These are phyloP conservation scores for Plebejus anna DNA, from an alignment of 2,888 invertebrate genomes.

Conservation along the genomic window DNA sequence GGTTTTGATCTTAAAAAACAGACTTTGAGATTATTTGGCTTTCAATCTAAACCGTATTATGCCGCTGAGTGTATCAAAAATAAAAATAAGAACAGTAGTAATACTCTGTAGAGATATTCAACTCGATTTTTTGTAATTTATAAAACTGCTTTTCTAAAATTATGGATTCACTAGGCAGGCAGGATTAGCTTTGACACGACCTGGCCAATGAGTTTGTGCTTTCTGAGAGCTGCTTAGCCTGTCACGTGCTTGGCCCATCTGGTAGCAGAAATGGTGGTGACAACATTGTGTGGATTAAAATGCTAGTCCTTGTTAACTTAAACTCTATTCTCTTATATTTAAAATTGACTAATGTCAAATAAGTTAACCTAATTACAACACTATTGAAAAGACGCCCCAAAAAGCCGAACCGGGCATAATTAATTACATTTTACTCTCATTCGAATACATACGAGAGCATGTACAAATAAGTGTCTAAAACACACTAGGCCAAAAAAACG, in stretches of 20 bases:
- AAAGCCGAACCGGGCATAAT: no score
- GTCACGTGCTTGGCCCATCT: not conserved
- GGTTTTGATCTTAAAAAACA: not conserved
- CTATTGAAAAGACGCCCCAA: no score
- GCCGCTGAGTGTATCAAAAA: slow-evolving; percentile 22
- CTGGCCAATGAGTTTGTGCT: not conserved
- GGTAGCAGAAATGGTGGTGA: not conserved
- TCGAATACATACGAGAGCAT: no score
- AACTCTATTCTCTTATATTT: no score
- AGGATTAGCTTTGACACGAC: slow-evolving; percentile 6
- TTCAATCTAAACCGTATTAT: not conserved
- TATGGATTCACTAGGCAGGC: slow-evolving; percentile 1
- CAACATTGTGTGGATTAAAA: no score
- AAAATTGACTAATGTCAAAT: no score
- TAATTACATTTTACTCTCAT: no score
- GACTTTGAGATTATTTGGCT: slow-evolving; percentile 14
- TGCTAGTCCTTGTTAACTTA: no score
- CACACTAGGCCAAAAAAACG: no score
- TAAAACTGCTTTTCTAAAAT: slow-evolving; percentile 25
- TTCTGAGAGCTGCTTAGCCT: not conserved
- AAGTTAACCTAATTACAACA: no score
- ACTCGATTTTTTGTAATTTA: slow-evolving; percentile 43
- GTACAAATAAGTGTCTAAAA: no score
- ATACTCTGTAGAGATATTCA: slow-evolving; percentile 43
- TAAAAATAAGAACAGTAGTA: slow-evolving; percentile 52